Percentiles rank a stretch among this genome's conserved stretches.
Conservation (phyloP, 1,140 invertebrate species). For the Homalodisca vitripennis region DNA sequence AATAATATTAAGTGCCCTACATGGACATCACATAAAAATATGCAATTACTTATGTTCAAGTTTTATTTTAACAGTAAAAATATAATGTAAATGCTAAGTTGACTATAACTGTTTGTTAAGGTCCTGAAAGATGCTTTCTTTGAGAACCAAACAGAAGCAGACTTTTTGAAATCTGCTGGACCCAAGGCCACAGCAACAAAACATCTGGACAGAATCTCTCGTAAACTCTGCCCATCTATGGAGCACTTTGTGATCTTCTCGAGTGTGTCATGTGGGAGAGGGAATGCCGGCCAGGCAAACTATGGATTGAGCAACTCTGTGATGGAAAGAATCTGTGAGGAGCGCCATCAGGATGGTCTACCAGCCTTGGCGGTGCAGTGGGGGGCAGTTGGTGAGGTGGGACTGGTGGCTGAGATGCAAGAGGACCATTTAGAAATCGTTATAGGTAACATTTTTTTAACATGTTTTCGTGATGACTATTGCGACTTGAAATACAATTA, state of each 20-base stretch:
- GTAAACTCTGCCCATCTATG: constrained; percentile 56
- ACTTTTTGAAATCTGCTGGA: constrained; percentile 54
- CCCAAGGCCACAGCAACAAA: constrained; percentile 62
- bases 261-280: constrained; percentile 82
- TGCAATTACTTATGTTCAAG: no score
- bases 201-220: constrained; percentile 58
- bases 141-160: constrained; percentile 60
- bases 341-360: constrained; percentile 55
- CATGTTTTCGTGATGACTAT: no score
- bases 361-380: constrained; percentile 69
- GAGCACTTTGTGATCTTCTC: constrained; percentile 77
- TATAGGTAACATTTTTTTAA: constrained; percentile 49
- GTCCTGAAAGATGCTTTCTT: constrained; percentile 61
- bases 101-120: no score
- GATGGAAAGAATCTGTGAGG: constrained; percentile 71
- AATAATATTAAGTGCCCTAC: no score
- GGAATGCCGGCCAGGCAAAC: constrained; percentile 87
- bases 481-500: no score
- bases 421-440: constrained; percentile 74
- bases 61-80: no score
- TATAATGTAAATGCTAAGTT: no score
- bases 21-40: no score
- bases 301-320: constrained; percentile 77
- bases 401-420: constrained; percentile 76
- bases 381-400: constrained; percentile 69